phyloP scores from a whole-genome alignment of 2,888 invertebrate genomes.

The Drosophila lutescens region DNA sequence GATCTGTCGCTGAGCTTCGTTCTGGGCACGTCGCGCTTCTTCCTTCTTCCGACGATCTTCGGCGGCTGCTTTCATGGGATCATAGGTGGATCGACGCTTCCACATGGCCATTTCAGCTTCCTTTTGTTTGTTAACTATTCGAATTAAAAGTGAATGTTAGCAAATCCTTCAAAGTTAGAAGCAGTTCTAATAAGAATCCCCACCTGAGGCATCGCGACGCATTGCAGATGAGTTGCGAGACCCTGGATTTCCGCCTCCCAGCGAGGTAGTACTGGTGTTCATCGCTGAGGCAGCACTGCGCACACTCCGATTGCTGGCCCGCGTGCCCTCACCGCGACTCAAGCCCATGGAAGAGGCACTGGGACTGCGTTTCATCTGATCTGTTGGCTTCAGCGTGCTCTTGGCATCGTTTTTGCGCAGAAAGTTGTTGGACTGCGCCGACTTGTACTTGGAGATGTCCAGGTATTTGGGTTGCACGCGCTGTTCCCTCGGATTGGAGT shows the following conservation, averaged over 20 bases:
- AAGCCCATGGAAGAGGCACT: constrained; percentile 83
- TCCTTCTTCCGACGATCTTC: constrained; percentile 90
- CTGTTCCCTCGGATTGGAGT: constrained; percentile 43
- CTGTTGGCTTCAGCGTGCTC: constrained; percentile 81
- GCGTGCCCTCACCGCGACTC: constrained; percentile 80
- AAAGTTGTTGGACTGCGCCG: constrained; percentile 85
- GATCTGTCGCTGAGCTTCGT: constrained; percentile 53
- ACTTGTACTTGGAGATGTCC: constrained; percentile 88
- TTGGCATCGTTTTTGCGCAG: constrained; percentile 86
- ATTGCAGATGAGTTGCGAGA: constrained; percentile 76
- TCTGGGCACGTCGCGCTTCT: constrained; percentile 84
- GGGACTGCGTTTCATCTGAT: constrained; percentile 83
- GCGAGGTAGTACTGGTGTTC: constrained; percentile 77
- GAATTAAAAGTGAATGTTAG: not conserved
- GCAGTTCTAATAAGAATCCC: not conserved
- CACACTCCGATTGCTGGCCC: constrained; percentile 83
- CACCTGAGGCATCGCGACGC: constrained; percentile 82
- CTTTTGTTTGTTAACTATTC: constrained; percentile 87
- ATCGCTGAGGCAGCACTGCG: constrained; percentile 80
- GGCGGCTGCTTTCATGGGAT: constrained; percentile 96
- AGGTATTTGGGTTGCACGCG: constrained; percentile 85
- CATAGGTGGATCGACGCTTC: constrained; percentile 97
- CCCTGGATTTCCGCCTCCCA: constrained; percentile 58
- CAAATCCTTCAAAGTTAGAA: not conserved
- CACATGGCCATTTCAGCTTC: constrained; percentile 97